A percentile compares a stretch with the other conserved stretches of the same genome.
Evolutionary conservation across 2,113 vertebrate species (phyloP).

Genomic region (human (Homo sapiens)): GRCh38 chr18:45601001-45601500

Average conservation of each 20-base stretch:
- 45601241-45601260: neutral
- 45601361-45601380: neutral
- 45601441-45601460: neutral
- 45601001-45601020: rapidly evolving
- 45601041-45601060: neutral
- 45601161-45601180: rapidly evolving
- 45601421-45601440: neutral
- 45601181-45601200: neutral
- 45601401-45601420: neutral
- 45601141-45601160: neutral
- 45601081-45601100: neutral
- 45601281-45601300: neutral
- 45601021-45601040: neutral
- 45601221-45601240: neutral
- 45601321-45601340: neutral
- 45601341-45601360: neutral
- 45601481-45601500: neutral
- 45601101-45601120: neutral
- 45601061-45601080: neutral
- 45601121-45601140: neutral
- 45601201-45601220: neutral
- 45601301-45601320: neutral
- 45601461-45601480: neutral
- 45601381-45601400: neutral
- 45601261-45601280: neutral